phyloP scores from a whole-genome alignment of 1,140 invertebrate genomes.

The Panagrolaimus sp. region DNA sequence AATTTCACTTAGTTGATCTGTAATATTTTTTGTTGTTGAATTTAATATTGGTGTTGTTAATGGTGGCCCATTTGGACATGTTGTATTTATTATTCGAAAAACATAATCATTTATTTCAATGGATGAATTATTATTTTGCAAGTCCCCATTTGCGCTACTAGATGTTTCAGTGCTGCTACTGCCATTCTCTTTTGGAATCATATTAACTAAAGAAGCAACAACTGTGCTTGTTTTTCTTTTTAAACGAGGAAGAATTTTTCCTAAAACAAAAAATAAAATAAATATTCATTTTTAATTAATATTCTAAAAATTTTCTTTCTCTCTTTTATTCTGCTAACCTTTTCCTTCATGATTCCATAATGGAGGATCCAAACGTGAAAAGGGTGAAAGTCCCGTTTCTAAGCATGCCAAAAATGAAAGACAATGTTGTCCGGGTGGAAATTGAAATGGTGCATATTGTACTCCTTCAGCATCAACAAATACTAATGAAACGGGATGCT shows the following conservation, averaged over 20 bases:
- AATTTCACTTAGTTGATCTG: conserved; percentile 8
- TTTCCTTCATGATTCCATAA: conserved; percentile 67
- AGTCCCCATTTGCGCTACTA: conserved; percentile 45
- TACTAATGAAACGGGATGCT: conserved; percentile 72
- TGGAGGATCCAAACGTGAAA: conserved; percentile 82
- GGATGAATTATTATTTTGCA: conserved; percentile 59
- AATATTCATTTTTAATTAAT: conserved; percentile 1
- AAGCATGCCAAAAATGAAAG: conserved; percentile 81
- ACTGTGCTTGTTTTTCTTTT: conserved; percentile 61
- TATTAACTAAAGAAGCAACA: background rate
- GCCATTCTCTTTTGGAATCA: too few relatives aligned
- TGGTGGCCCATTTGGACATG: background rate
- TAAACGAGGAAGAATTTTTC: conserved; percentile 71
- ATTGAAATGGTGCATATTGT: conserved; percentile 82
- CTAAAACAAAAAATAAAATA: conserved; percentile 59
- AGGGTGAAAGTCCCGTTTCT: conserved; percentile 79
- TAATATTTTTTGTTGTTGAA: background rate
- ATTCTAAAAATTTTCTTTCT: background rate
- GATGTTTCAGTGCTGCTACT: background rate
- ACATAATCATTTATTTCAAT: conserved; percentile 77
- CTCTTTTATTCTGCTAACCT: too few relatives aligned
- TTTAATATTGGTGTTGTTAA: conserved; percentile 5
- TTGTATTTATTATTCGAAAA: conserved; percentile 62
- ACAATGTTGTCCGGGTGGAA: conserved; percentile 81
- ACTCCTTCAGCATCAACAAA: conserved; percentile 88